Conservation (phyloP, 2,113 vertebrate species). For the Hyla sarda region DNA sequence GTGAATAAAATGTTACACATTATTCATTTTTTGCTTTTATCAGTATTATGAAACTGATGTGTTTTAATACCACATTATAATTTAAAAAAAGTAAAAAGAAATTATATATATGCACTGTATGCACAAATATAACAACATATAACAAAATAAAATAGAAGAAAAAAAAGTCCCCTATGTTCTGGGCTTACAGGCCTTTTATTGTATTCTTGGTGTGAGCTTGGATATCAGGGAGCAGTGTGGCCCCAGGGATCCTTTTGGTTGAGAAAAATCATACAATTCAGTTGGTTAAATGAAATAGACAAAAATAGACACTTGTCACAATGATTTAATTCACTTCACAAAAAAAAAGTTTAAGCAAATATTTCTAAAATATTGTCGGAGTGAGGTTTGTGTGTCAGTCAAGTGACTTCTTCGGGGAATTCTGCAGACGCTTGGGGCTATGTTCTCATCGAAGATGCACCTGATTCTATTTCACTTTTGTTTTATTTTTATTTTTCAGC, state of each 20-base stretch:
- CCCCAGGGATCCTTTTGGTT: neutral
- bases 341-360: neutral
- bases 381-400: constrained; percentile 10
- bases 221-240: neutral
- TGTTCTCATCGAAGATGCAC: neutral
- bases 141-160: too few relatives aligned
- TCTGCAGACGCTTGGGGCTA: neutral
- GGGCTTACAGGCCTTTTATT: neutral
- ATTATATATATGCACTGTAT: too few relatives aligned
- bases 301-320: constrained; percentile 42
- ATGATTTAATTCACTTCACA: constrained; percentile 25
- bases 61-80: too few relatives aligned
- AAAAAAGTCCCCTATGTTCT: too few relatives aligned
- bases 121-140: too few relatives aligned
- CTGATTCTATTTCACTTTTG: neutral
- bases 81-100: too few relatives aligned
- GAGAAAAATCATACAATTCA: neutral
- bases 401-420: neutral
- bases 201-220: neutral
- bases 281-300: constrained; percentile 23
- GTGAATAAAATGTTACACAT: too few relatives aligned
- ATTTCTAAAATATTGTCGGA: neutral
- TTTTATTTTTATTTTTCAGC: neutral
- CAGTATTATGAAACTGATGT: too few relatives aligned
- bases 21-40: too few relatives aligned